phyloP scores from a whole-genome alignment of 2,113 vertebrate genomes.

The Clarias macrocephalus region DNA sequence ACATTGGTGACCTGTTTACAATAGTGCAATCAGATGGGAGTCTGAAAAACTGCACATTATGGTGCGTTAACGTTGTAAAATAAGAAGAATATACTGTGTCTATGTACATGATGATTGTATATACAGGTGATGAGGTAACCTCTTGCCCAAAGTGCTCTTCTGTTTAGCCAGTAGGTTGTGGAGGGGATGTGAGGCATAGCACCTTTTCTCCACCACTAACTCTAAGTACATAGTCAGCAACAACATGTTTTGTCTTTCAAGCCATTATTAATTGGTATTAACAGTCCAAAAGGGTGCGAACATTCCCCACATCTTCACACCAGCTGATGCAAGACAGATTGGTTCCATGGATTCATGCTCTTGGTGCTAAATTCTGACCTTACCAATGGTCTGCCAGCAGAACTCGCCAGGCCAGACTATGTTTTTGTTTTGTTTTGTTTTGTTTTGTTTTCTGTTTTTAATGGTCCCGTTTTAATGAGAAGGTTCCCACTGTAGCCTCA shows the following conservation, averaged over 20 bases:
- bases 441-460: neutral
- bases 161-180: too few species aligned
- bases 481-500: neutral
- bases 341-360: neutral
- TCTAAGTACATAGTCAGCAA: neutral
- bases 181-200: too few species aligned
- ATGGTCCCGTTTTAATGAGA: neutral
- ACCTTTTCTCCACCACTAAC: too few species aligned
- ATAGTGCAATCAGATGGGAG: too few species aligned
- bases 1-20: too few species aligned
- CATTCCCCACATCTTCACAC: neutral
- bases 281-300: neutral
- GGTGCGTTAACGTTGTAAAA: too few species aligned
- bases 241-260: neutral
- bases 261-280: neutral
- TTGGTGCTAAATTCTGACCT: neutral
- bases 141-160: too few species aligned
- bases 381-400: neutral
- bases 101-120: too few species aligned
- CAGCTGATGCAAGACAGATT: neutral
- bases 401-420: neutral
- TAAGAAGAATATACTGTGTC: too few species aligned
- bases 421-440: neutral
- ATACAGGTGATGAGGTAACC: too few species aligned
- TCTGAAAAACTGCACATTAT: too few species aligned